These are phyloP conservation scores for Unio pictorum DNA, from an alignment of 2,888 invertebrate genomes.

Conservation along the genomic window DNA sequence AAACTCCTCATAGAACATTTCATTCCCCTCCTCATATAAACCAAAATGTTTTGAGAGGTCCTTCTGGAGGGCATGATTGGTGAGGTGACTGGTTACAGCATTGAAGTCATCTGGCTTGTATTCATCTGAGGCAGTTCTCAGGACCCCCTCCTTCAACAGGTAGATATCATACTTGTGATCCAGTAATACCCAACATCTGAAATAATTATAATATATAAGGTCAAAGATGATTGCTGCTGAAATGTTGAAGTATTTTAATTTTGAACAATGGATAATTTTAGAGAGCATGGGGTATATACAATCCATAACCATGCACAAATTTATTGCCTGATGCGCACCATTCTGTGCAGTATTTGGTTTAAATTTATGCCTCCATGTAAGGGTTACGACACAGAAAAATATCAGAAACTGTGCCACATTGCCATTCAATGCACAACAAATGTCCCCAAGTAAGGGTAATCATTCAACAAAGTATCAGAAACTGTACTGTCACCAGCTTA, in stretches of 20 bases:
- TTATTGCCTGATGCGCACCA: too few species aligned
- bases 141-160: constrained; percentile 56
- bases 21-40: constrained; percentile 60
- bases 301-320: background rate
- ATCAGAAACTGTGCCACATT: too few species aligned
- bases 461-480: too few species aligned
- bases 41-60: constrained; percentile 55
- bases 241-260: background rate
- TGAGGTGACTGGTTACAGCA: constrained; percentile 54
- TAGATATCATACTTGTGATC: constrained; percentile 51
- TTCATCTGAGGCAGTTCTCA: constrained; percentile 57
- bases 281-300: background rate
- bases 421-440: too few species aligned
- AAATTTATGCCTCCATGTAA: too few species aligned
- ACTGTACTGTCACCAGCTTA: too few species aligned
- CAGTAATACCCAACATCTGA: constrained; percentile 59
- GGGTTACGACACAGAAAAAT: too few species aligned
- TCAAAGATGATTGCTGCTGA: background rate
- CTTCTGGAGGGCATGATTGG: constrained; percentile 59
- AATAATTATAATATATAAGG: constrained; percentile 1
- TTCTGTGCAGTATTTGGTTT: too few species aligned
- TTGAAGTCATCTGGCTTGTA: constrained; percentile 44
- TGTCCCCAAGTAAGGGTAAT: too few species aligned
- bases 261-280: background rate
- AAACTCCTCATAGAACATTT: constrained; percentile 62